Evolutionary conservation across 2,797 vertebrate species (phyloP), one percentile per base, ranked within the genome.

Genomic region (Garrulus glandarius): DNA sequence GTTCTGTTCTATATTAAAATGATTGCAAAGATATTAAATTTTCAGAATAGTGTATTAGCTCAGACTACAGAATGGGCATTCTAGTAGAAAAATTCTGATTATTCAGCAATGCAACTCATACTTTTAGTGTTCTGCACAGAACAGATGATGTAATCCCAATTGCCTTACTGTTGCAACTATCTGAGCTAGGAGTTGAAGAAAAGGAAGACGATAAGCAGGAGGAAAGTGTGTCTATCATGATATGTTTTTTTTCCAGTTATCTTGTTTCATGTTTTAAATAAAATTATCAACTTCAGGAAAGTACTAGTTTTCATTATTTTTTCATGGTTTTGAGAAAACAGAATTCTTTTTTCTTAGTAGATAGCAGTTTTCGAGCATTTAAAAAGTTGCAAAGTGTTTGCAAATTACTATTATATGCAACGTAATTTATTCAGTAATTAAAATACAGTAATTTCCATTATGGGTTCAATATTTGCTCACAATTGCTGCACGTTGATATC

Each of bases 1-100:
- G 32, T 50, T 92, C 74, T 84, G 36, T 50, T 95, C 36, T 77
- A 19, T 83, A 84, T 87, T 83, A 81, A 84, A 97, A 95, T 72
- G 72, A 89, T 93, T 75, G 87, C 81, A 63, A 75, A 92, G 74
- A 91, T 93, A 96, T 84, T 92, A 74, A 88, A 79, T 91, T 95
- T 71, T 84, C 75, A 84, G 74, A 92, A 44, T 59, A 64, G 21
- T 44, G 9, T 47, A 59, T 84, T 71, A 65, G 32, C 59, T 90
- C 56, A 77, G 24, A 67, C 44, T 96, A 92, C 44, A 78, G 43
- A 88, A 88, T 29, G 53, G 60, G 23, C 49, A 64, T 91, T 93
- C 53, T 50, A 91, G 52, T 50, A 77, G 27, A 60, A 92, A 89
- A 87, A 78, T 59, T 85, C 47, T 56, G 67, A 93, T 85, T 95